phyloP scores from a whole-genome alignment of 1,140 invertebrate species.

The Lamellibrachia luymesi region DNA sequence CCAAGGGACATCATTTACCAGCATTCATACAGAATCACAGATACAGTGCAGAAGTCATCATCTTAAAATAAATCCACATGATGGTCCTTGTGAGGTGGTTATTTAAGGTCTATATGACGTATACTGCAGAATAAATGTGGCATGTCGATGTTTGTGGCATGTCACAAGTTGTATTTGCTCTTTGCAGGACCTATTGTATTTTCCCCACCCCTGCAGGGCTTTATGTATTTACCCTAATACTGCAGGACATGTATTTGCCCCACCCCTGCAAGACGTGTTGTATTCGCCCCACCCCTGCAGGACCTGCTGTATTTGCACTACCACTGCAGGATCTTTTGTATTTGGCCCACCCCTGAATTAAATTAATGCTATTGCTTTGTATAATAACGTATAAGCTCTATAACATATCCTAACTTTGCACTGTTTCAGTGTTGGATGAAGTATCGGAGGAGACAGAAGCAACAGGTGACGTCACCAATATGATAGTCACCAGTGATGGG shows the following conservation, averaged over 20 bases:
- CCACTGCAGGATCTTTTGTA: neutral
- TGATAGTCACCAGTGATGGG: neutral
- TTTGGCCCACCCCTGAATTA: neutral
- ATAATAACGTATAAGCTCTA: too few species aligned
- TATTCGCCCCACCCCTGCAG: neutral
- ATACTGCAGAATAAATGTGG: neutral
- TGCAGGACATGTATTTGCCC: neutral
- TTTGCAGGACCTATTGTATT: neutral
- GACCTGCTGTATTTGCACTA: neutral
- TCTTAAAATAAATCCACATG: too few species aligned
- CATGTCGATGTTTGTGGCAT: neutral
- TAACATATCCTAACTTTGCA: neutral
- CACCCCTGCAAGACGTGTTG: neutral
- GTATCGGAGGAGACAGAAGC: neutral
- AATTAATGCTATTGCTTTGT: too few species aligned
- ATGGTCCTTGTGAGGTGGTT: too few species aligned
- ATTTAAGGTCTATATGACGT: neutral
- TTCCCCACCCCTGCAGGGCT: neutral
- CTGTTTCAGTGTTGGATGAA: neutral
- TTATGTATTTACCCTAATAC: neutral
- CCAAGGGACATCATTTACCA: too few species aligned
- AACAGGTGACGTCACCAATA: neutral
- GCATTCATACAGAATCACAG: too few species aligned
- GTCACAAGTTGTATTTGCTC: neutral
- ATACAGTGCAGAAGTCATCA: too few species aligned